phyloP scores from a whole-genome alignment of 23 tunicate species.

The Trididemnum nubilum region DNA sequence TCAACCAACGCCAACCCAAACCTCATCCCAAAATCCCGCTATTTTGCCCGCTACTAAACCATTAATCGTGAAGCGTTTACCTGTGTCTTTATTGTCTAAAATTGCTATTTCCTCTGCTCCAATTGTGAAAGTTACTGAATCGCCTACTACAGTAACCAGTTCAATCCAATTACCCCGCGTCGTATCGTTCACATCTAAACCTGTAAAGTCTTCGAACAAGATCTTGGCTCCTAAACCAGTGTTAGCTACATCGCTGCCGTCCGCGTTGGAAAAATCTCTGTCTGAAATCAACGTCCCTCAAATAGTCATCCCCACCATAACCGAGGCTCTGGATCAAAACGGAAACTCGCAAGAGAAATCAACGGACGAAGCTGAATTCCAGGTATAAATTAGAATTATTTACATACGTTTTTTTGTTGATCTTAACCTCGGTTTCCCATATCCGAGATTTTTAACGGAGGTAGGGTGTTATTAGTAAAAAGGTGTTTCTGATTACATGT shows the following conservation, averaged over 20 bases:
- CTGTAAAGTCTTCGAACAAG: slow-evolving; percentile 1
- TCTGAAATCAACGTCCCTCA: neutral
- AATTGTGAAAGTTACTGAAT: neutral
- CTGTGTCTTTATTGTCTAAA: slow-evolving; percentile 40
- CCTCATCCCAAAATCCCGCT: neutral
- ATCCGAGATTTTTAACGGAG: too few species aligned
- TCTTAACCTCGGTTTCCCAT: neutral
- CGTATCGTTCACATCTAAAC: slow-evolving; percentile 26
- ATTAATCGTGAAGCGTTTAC: slow-evolving; percentile 34
- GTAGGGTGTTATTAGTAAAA: too few species aligned
- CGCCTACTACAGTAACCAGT: neutral
- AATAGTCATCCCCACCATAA: neutral
- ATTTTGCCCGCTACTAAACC: slow-evolving; percentile 18
- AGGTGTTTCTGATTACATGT: too few species aligned
- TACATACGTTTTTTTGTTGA: neutral
- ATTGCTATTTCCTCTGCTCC: slow-evolving; percentile 6
- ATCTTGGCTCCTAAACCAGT: slow-evolving; percentile 20
- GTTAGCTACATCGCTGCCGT: neutral
- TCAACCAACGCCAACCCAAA: slow-evolving; percentile 29
- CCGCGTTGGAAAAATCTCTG: neutral
- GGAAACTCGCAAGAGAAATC: neutral
- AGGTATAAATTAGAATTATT: neutral
- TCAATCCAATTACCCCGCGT: neutral
- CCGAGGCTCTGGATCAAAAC: neutral
- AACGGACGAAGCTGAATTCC: slow-evolving; percentile 6